Evolutionary conservation across 2,113 vertebrate genomes (phyloP).

Genomic region (Protobothrops flavoviridis): DNA sequence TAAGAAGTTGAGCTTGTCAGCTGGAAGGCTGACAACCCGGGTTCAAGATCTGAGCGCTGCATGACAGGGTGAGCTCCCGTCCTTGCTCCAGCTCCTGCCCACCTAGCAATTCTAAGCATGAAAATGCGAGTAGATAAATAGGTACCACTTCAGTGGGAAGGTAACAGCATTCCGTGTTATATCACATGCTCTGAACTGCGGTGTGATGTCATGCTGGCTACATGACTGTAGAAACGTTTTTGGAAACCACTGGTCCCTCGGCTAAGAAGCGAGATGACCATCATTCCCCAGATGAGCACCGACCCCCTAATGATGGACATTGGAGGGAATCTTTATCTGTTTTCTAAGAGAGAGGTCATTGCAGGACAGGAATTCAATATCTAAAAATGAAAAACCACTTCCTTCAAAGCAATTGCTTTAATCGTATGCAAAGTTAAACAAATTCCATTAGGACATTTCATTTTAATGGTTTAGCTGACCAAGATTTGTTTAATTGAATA

Average conservation of each 20-base stretch:
- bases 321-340: background rate
- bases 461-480: background rate
- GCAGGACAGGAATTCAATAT: background rate
- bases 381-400: background rate
- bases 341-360: background rate
- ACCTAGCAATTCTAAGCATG: no score
- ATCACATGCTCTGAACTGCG: background rate
- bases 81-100: no score
- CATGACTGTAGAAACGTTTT: background rate
- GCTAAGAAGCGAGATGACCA: no score
- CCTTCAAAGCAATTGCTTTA: background rate
- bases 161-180: background rate
- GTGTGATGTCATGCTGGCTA: background rate
- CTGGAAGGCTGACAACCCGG: no score
- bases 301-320: background rate
- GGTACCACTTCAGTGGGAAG: background rate
- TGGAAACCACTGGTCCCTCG: no score
- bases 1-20: no score
- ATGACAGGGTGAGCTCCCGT: no score
- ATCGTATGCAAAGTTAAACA: background rate
- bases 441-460: background rate
- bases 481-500: background rate
- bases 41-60: no score
- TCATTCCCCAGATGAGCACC: no score
- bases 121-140: background rate